Evolutionary conservation across 2,797 vertebrate species (phyloP), one percentile per base, ranked within the genome.

Genomic region (Poecilia wingei): DNA sequence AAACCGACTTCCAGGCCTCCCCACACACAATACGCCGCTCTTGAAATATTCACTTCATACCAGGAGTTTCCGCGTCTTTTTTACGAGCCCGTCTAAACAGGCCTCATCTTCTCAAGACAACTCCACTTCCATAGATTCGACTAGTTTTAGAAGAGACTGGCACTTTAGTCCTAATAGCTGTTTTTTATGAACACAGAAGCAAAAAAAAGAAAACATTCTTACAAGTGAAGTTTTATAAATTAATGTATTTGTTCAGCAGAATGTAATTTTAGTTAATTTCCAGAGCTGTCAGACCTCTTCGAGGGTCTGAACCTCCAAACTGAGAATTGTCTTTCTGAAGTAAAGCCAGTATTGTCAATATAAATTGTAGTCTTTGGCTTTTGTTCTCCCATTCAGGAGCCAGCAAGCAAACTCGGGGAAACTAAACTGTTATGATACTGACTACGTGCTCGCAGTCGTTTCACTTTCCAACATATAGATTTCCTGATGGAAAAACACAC

Each of bases 361-460:
- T 79, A 59, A 86, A 83, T 76, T 75, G 79, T 76, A 75, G 57
- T 59, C 74, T 82, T 80, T 81, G 84, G 75, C 64, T 80, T 31
- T 51, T 72, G n/a, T 68, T 74, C 3, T 28, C 16, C 45, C 39
- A 9, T 25, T 45, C 3, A 76, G 74, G n/a, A 78, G 69, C 72
- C 74, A 76, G 64, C 36, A 46, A 70, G 41, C 47, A 79, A 70
- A 80, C 47, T 75, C 51, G 16, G 31, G 47, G 47, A 81, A 64
- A 70, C 28, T 13, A 57, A 43, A 28, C 33, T 77, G 79, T 78
- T 49, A 2, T 3, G 8, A 69, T 73, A 12, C 41, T 45, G 53
- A 59, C 70, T 75, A 7, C 10, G 3, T 33, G n/a, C 25, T 51
- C 10, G 16, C 64, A 46, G n/a, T 55, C 46, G 20, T 83, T 80